phyloP scores from a whole-genome alignment of 2,888 invertebrate genomes.

The Lasioglossum villosulum region DNA sequence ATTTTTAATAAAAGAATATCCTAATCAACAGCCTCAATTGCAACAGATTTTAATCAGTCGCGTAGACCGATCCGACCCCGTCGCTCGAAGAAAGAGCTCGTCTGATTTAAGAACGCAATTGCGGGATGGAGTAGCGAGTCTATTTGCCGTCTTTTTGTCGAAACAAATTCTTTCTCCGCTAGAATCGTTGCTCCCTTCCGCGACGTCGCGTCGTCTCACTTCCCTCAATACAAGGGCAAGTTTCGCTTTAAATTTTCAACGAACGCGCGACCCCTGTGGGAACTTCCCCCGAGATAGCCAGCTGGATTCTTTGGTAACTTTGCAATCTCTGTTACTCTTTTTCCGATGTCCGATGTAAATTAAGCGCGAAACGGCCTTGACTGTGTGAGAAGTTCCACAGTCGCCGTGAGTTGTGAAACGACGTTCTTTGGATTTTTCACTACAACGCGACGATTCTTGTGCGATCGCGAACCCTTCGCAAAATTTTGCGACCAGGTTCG shows the following conservation, averaged over 20 bases:
- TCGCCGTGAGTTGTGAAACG: neutral
- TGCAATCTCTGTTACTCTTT: conserved; percentile 18
- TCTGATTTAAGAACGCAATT: neutral
- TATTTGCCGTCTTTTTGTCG: neutral
- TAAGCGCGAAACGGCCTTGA: neutral
- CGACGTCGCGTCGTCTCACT: neutral
- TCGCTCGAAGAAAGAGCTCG: neutral
- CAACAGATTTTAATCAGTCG: neutral
- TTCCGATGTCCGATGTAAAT: conserved; percentile 6
- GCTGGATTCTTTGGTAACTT: conserved; percentile 12
- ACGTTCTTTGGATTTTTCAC: neutral
- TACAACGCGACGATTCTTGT: neutral
- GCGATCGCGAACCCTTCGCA: neutral
- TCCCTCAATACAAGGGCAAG: conserved; percentile 11
- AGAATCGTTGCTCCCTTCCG: neutral
- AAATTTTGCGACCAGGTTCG: neutral
- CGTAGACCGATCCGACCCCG: neutral
- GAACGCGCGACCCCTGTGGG: conserved; percentile 9
- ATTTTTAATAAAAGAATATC: neutral
- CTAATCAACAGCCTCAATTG: neutral
- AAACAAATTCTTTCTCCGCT: neutral
- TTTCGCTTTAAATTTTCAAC: conserved; percentile 12
- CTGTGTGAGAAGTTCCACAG: neutral
- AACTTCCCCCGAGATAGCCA: neutral
- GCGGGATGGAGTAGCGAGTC: neutral